Percentiles rank a stretch among this genome's conserved stretches.
Evolutionary conservation across 2,113 vertebrate genomes (phyloP).

Genomic region (Indicator indicator): DNA sequence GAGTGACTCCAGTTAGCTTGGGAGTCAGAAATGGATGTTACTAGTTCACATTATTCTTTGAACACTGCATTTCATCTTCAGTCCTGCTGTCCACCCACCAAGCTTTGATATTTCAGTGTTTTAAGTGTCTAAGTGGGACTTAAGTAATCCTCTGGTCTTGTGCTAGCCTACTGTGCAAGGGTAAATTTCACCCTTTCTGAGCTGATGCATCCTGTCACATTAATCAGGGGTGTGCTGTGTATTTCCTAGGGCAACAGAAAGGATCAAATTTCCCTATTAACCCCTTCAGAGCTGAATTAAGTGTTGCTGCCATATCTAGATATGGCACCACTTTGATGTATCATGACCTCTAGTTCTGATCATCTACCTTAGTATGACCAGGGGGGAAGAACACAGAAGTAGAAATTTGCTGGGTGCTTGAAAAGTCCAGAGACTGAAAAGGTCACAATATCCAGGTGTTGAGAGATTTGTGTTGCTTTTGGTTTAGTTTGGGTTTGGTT

Average conservation of each 20-base stretch:
- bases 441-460: background rate
- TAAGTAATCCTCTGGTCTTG: constrained; percentile 16
- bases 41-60: background rate
- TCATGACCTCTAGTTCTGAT: background rate
- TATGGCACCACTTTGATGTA: background rate
- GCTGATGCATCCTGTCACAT: constrained; percentile 65
- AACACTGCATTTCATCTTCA: background rate
- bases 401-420: background rate
- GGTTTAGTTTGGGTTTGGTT: too few species aligned
- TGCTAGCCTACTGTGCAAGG: constrained; percentile 7
- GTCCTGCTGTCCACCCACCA: background rate
- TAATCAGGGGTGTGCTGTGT: constrained; percentile 38
- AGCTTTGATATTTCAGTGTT: background rate
- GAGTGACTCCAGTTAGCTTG: background rate
- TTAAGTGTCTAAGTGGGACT: constrained; percentile 33
- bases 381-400: background rate
- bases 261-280: constrained; percentile 57
- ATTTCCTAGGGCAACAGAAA: constrained; percentile 52
- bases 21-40: background rate
- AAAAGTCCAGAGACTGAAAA: background rate
- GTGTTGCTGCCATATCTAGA: background rate
- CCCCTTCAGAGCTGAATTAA: constrained; percentile 17
- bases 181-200: constrained; percentile 63
- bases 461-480: background rate
- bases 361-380: background rate